Evolutionary conservation across 2,113 vertebrate species (phyloP), one percentile per base, ranked within the genome.

Genomic region (Stegostoma tigrinum): DNA sequence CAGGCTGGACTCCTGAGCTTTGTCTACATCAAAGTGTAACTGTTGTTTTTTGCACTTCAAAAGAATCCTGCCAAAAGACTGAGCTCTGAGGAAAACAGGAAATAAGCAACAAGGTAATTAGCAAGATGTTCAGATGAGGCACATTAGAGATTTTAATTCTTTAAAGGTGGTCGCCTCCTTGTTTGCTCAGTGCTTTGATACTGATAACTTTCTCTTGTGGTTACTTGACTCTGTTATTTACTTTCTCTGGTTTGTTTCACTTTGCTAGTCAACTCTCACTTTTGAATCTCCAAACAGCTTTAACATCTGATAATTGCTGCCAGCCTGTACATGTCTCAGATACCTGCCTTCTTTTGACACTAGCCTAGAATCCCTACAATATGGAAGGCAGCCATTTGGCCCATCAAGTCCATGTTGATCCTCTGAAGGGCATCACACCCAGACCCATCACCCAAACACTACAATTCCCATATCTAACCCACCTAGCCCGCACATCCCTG

Each of bases 41-140:
- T 97, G 98, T 97, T 97, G 97, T 98, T 97, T 98, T 90, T 98
- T 98, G 97, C 98, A 98, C 98, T 98, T 98, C 98, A 98, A 98
- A 61, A 98, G 98, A 97, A 97, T 96, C 97, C 98, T 98, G 98
- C 98, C 98, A 97, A 6, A 98, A 98, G 98, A 98, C 97, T 97
- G 97, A 98, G 97, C 96, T 90, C 97, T 97, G 96, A 97, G 96
- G 96, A 97, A 97, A 97, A 98, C 98, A 98, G 98, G 98, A 98
- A 98, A 97, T 98, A 97, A 97, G 98, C 98, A 97, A 98, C 97
- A 97, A 97, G 97, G 97, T 98, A 98, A 98, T 98, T 98, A 98
- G 98, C 98, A 98, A 98, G 97, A 98, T 98, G 97, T 98, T 98
- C 98, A 97, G 14, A 97, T 98, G 98, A 98, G 98, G 97, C 97